Evolutionary conservation across 2,797 vertebrate genomes (phyloP), one percentile per base, ranked within the genome.

Genomic region (Paedocypris micromegethes): DNA sequence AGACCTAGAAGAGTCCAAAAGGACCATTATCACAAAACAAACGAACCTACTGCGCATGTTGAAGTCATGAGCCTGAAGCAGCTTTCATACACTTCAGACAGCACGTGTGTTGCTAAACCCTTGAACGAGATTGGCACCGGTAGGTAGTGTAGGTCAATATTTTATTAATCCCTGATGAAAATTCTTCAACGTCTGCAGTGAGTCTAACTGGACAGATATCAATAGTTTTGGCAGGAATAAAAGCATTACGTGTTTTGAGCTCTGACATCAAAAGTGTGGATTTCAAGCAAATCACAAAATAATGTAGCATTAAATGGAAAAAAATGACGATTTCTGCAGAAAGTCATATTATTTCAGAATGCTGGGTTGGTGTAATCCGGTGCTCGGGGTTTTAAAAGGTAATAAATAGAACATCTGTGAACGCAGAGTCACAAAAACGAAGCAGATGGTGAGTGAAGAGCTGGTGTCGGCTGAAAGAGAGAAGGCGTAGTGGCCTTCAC

Each of bases 371-470:
- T 6, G 37, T 4, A 67, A 56, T 37, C 56, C 51, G 47, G 65
- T 67, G 47, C 9, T 58, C 51, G 23, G 51, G 23, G 50, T 58
- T 67, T 65, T 51, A 49, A 42, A 42, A 49, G 43, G 44, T 48
- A 45, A 23, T 58, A 61, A 52, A 64, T 40, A 9, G 58, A 64
- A 42, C 45, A 54, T 49, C 58, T 62, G 49, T 43, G 46, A 77
- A 69, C 74, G 6, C 64, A 6, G 46, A 49, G 46, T 45, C 47
- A 38, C 5, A 56, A 62, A 63, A 23, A 61, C 58, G 55, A 42
- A 72, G 55, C 70, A 78, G 67, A 67, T 80, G 80, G 84, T 80
- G 2, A 77, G 70, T 72, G 9, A 50, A 59, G 37, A 60, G 58
- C 59, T 55, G 66, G 59, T 62, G 42, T 61, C 56, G 9, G 39